A percentile compares a stretch with the other conserved stretches of the same genome.
Evolutionary conservation across 1,140 invertebrate genomes (phyloP).

Genomic region (Drosophila truncata): DNA sequence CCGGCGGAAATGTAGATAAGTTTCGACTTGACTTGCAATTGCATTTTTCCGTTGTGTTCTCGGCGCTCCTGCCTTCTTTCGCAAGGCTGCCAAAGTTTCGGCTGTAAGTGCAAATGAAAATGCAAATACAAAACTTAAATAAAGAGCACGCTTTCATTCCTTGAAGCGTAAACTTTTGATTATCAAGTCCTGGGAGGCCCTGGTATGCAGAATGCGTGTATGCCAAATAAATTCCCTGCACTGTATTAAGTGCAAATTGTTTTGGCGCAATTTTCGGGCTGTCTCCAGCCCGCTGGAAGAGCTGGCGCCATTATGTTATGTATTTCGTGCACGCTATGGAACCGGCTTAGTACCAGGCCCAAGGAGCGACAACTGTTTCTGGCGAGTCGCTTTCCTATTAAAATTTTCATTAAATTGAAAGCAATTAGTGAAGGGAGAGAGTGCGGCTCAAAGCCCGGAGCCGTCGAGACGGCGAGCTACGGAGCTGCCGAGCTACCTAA

Average conservation of each 20-base stretch:
- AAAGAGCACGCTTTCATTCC: slow-evolving; percentile 59
- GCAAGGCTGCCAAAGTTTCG: slow-evolving; percentile 41
- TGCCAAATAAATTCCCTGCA: slow-evolving; percentile 68
- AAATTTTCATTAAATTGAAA: slow-evolving; percentile 84
- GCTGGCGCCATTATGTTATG: slow-evolving; percentile 59
- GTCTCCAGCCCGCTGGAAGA: neutral
- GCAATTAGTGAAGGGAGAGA: slow-evolving; percentile 68
- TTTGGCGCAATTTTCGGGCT: slow-evolving; percentile 69
- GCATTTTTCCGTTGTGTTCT: slow-evolving; percentile 9
- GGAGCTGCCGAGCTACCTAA: neutral
- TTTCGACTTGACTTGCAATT: slow-evolving; percentile 18
- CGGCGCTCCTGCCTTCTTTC: slow-evolving; percentile 17
- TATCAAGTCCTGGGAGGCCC: slow-evolving; percentile 48
- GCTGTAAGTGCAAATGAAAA: slow-evolving; percentile 70
- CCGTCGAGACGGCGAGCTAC: slow-evolving; percentile 5
- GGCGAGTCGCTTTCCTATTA: slow-evolving; percentile 76
- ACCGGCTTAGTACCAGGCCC: slow-evolving; percentile 42
- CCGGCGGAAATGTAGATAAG: slow-evolving; percentile 3
- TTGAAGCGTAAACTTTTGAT: slow-evolving; percentile 72
- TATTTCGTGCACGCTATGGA: slow-evolving; percentile 67
- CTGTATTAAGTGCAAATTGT: slow-evolving; percentile 81
- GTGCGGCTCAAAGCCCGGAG: slow-evolving; percentile 33
- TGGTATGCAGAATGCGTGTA: slow-evolving; percentile 30
- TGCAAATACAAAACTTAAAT: slow-evolving; percentile 75
- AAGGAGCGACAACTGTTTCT: slow-evolving; percentile 56